Base-by-base conservation (phyloP, 2,888 invertebrate species). In the Apodemia zela region DNA sequence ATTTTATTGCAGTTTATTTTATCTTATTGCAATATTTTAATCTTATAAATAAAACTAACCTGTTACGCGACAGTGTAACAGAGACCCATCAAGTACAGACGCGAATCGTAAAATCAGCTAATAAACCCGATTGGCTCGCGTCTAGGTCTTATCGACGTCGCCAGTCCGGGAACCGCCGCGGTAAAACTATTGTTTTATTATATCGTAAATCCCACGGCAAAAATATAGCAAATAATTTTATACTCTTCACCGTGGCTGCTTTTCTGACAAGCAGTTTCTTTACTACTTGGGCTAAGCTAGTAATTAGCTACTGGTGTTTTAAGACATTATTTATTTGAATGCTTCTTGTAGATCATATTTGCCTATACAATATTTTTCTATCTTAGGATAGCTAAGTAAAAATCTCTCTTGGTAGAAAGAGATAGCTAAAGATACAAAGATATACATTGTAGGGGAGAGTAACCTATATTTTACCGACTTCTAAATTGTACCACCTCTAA, bases 91-190 rank as follows among this genome's bases (percentile, higher is more conserved):
- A 21, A 29, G 63, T 35, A 29, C 63, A 72, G 71, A 72, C 69
- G 47, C 62, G 63, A 73, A 72, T 72, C 71, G 79, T 82, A 79
- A 78, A 81, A 73, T 70, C 63, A 69, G 69, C 70, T 73, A 75
- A 79, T 80, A 83, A 78, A 78, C 59, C 42, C 73, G 77, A 83
- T 83, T 80, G 74, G 78, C 79, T 78, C 75, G 67, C 74, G 75
- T 78, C 77, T 79, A 77, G 71, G 75, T 69, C 67, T 72, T 73
- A 74, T 59, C 58, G 58, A 29, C 60, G 63, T 38, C 57, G 66
- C 59, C 57, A 54, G 57, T 61, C n/a, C 59, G 57, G 62, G 63
- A 61, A 54, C 25, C 65, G 61, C 42, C 65, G 61, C 42, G 35
- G 62, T 51, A 54, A 29, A 62, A 47, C 25, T 17, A 17, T 57